phyloP scores from a whole-genome alignment of 2,797 vertebrate species.

The Labroides dimidiatus region DNA sequence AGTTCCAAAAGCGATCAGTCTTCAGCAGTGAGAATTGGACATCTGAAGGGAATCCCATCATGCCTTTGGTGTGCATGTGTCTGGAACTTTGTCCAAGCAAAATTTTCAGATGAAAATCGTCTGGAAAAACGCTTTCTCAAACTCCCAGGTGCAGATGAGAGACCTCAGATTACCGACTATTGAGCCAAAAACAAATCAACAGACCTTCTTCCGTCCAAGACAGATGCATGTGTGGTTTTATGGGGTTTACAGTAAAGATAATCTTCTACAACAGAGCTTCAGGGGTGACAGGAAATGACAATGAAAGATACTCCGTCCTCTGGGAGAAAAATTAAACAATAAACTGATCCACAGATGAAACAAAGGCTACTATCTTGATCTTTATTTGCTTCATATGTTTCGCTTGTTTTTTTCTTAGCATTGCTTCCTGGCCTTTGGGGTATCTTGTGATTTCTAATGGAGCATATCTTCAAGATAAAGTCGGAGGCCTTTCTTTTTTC shows the following conservation, averaged over 20 bases:
- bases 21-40: neutral
- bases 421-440: no score
- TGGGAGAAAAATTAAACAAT: no score
- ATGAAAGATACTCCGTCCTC: neutral
- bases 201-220: neutral
- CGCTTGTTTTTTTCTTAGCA: no score
- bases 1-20: neutral
- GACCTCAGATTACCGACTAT: slow-evolving; percentile 32
- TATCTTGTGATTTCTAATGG: slow-evolving; percentile 17
- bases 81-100: slow-evolving; percentile 23
- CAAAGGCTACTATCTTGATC: neutral
- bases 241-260: slow-evolving; percentile 36
- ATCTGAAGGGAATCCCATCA: slow-evolving; percentile 28
- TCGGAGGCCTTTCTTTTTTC: neutral
- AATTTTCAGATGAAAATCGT: slow-evolving; percentile 17
- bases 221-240: slow-evolving; percentile 37
- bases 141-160: slow-evolving; percentile 38
- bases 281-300: slow-evolving; percentile 12
- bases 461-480: slow-evolving; percentile 28
- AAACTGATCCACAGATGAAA: neutral
- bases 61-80: slow-evolving; percentile 29
- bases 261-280: neutral
- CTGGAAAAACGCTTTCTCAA: slow-evolving; percentile 12
- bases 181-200: slow-evolving; percentile 38
- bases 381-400: slow-evolving; percentile 3